A percentile compares a stretch with the other conserved stretches of the same genome.
Conservation (phyloP, 2,113 vertebrate species). For the Halichoerus grypus region DNA sequence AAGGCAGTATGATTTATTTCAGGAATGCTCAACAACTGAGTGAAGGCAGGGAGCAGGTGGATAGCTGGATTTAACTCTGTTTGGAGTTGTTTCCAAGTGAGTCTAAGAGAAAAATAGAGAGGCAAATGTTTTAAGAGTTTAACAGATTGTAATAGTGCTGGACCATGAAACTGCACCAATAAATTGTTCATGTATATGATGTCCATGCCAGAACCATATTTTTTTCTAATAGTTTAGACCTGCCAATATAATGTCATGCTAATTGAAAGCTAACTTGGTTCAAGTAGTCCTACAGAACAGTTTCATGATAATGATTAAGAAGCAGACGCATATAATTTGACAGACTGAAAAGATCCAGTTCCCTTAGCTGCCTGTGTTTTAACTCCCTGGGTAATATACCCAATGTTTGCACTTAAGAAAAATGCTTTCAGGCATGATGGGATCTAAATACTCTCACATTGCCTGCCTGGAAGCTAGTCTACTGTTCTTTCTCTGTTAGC, state of each 20-base stretch:
- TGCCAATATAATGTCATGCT: slow-evolving; percentile 45
- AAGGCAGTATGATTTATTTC: not conserved
- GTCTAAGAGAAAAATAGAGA: not conserved
- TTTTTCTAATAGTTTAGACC: slow-evolving; percentile 35
- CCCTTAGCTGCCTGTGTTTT: slow-evolving; percentile 52
- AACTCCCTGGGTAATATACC: slow-evolving; percentile 56
- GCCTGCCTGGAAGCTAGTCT: not conserved
- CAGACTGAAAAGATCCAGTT: slow-evolving; percentile 55
- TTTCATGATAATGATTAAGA: slow-evolving; percentile 66
- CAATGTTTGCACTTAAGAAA: slow-evolving; percentile 47
- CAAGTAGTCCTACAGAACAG: slow-evolving; percentile 9
- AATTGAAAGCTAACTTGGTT: slow-evolving; percentile 63
- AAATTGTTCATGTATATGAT: slow-evolving; percentile 35
- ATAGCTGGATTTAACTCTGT: not conserved
- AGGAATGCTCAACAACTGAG: not conserved
- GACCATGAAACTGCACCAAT: slow-evolving; percentile 19
- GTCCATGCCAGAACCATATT: not conserved
- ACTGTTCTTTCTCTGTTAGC: slow-evolving; percentile 3
- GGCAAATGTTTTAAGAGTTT: slow-evolving; percentile 1
- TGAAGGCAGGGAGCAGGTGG: not conserved
- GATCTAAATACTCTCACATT: slow-evolving; percentile 56
- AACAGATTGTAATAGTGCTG: not conserved
- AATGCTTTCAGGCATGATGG: slow-evolving; percentile 54
- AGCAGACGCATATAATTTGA: slow-evolving; percentile 59
- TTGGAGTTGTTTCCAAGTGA: not conserved